Base-by-base conservation (phyloP, 2,888 invertebrate genomes). In the Oligia latruncula region DNA sequence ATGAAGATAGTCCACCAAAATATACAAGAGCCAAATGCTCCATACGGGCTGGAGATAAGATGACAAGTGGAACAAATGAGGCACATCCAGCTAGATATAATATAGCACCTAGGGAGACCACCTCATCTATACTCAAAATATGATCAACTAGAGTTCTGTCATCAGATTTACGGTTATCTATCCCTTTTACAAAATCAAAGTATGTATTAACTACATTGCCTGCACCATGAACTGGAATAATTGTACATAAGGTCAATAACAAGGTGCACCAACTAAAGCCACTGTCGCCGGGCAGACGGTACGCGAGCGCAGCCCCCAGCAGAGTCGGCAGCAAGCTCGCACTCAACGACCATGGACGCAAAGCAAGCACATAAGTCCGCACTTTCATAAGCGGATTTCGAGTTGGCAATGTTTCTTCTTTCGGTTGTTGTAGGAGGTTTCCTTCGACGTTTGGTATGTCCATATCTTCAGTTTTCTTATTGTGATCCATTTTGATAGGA, bases 141-240 rank as follows among this genome's bases (percentile, higher is more conserved):
- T 99, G 98, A 96, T 99, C 99, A n/a, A 99, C 99, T 77, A 99
- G 97, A 88, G 99, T 99, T 92, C 99, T 97, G 93, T 99, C 99
- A 93, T 99, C 99, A 88, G 99, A 99, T 96, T 98, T 99, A 84
- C 98, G 97, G 93, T 98, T 98, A 94, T 99, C 99, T 78, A 99
- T 99, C 71, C 98, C 99, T 96, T 99, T 99, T 58, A 98, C 98
- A 93, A 98, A 99, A 95, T 99, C 99, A 94, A 98, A 99, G 94
- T 99, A 99, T 0, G 99, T 99, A 95, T 99, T 99, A 46, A 99
- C 99, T 65, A 99, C 98, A 95, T 99, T 99, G 75, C 99, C 99
- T 82, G 99, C 99, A 82, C 99, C 99, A 93, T 99, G 99, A 5
- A 99, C 99, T 1, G 98, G 98, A 81, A 99, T 97, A 43, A 99